A percentile compares a stretch with the other conserved stretches of the same genome.
phyloP scores from a whole-genome alignment of 2,113 vertebrate genomes.

The Channa maculata region DNA sequence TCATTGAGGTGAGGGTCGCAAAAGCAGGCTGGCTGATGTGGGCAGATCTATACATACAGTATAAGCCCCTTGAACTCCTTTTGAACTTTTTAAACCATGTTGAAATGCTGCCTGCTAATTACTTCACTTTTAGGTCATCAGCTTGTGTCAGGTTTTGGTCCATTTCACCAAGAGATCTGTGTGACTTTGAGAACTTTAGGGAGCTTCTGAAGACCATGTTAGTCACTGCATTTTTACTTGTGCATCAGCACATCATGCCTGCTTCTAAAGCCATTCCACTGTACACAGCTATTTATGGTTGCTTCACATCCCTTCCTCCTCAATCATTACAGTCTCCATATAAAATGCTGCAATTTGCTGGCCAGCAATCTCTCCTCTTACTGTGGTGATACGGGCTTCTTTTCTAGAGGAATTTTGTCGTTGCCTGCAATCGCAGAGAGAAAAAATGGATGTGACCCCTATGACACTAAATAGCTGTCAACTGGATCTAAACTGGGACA shows the following conservation, averaged over 20 bases:
- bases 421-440: constrained; percentile 42
- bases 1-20: too few species aligned
- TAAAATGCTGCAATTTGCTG: constrained; percentile 58
- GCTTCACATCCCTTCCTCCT: constrained; percentile 13
- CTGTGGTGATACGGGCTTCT: constrained; percentile 31
- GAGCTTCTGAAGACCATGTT: not conserved
- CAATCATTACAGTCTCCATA: constrained; percentile 56
- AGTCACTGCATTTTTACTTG: constrained; percentile 16
- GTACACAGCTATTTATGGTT: not conserved
- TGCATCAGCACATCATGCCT: not conserved
- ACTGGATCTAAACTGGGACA: constrained; percentile 74
- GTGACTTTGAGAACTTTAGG: not conserved
- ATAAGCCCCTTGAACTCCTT: too few species aligned
- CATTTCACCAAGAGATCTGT: not conserved
- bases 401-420: constrained; percentile 42
- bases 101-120: not conserved
- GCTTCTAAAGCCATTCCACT: constrained; percentile 20
- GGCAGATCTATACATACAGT: too few species aligned
- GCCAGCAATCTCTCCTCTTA: constrained; percentile 36
- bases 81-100: too few species aligned
- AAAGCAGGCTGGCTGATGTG: too few species aligned
- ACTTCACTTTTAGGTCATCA: too few species aligned
- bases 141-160: not conserved
- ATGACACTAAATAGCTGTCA: constrained; percentile 75
- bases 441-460: constrained; percentile 69